Evolutionary conservation across 2,113 vertebrate genomes (phyloP).

Genomic region (Aegotheles bennettii): DNA sequence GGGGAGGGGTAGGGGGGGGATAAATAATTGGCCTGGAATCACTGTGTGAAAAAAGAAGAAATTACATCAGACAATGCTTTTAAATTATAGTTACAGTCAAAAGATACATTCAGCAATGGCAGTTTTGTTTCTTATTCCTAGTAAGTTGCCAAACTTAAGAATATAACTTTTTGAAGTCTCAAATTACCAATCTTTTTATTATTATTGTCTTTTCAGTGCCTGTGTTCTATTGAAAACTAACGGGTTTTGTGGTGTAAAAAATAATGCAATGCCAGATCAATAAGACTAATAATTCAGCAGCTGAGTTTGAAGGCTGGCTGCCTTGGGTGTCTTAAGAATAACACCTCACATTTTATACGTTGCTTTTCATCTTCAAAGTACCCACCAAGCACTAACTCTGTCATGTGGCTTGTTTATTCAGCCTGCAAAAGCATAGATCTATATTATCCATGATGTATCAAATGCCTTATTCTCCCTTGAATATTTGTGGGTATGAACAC

Average conservation of each 20-base stretch:
- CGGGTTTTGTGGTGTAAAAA: background rate
- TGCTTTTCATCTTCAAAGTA: conserved; percentile 16
- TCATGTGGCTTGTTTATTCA: background rate
- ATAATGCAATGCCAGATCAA: conserved; percentile 33
- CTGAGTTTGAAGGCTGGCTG: conserved; percentile 30
- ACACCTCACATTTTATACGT: background rate
- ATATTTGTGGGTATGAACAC: background rate
- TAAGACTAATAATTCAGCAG: conserved; percentile 42
- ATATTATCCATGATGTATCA: background rate
- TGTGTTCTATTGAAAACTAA: background rate
- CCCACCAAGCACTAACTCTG: background rate
- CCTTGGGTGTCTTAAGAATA: conserved; percentile 13
- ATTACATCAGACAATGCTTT: conserved; percentile 11
- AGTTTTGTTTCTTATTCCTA: background rate
- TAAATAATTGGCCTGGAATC: conserved; percentile 54
- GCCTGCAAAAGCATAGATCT: background rate
- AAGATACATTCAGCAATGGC: conserved; percentile 10
- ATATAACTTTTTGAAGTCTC: background rate
- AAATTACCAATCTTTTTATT: background rate
- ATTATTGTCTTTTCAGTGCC: background rate
- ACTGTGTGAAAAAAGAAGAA: conserved; percentile 35
- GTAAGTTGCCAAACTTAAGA: background rate
- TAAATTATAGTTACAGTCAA: conserved; percentile 46
- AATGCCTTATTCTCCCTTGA: background rate
- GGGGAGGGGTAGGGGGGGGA: background rate